Evolutionary conservation across 2,888 invertebrate species (phyloP).

Genomic region (Cheilosia scutellata): DNA sequence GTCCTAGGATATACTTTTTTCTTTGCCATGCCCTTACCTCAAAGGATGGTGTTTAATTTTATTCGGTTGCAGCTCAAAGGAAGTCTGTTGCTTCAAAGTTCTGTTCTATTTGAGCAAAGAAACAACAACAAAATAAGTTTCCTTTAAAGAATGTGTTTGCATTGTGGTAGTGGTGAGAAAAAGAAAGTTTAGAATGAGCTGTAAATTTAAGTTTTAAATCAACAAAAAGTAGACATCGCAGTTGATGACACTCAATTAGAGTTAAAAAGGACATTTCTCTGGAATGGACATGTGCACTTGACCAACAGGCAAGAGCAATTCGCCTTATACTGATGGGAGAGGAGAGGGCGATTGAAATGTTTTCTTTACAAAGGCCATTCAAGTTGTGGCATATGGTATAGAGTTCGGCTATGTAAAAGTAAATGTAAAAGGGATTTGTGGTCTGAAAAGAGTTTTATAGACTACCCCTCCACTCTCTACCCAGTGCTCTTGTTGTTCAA

Average conservation of each 20-base stretch:
- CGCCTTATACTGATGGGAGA: background rate
- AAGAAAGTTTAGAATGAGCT: conserved; percentile 24
- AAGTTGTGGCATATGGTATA: too few relatives aligned
- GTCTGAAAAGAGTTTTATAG: too few relatives aligned
- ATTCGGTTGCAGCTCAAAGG: conserved; percentile 39
- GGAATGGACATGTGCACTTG: conserved; percentile 12
- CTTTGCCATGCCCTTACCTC: conserved; percentile 15
- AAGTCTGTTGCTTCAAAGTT: conserved; percentile 30
- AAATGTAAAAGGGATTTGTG: too few relatives aligned
- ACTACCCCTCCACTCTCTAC: too few relatives aligned
- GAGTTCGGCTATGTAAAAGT: too few relatives aligned
- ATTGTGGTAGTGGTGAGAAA: conserved; percentile 10
- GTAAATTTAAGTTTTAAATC: conserved; percentile 24
- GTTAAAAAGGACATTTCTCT: background rate
- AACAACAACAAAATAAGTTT: background rate
- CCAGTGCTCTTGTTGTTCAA: too few relatives aligned
- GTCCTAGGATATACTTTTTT: background rate
- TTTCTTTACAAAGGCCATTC: too few relatives aligned
- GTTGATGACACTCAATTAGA: conserved; percentile 22
- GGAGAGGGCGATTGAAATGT: too few relatives aligned
- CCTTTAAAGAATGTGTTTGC: conserved; percentile 1
- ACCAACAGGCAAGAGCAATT: background rate
- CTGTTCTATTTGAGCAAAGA: background rate
- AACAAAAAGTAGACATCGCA: background rate
- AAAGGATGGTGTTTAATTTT: conserved; percentile 53